These are phyloP conservation scores for Elymnias hypermnestra DNA, from an alignment of 1,140 invertebrate species.

Conservation along the genomic window DNA sequence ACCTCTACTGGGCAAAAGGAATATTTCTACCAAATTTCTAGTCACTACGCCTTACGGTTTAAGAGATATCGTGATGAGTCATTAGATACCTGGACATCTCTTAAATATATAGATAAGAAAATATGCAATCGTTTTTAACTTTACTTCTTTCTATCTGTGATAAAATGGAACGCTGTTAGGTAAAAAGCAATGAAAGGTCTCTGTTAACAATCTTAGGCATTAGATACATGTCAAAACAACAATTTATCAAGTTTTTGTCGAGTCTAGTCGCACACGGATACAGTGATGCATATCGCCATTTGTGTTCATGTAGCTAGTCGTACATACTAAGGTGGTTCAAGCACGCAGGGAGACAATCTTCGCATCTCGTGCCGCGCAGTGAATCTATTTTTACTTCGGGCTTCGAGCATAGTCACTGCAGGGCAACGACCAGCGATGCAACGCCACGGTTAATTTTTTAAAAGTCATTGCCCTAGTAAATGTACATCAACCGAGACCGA, in stretches of 20 bases:
- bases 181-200: constrained; percentile 9
- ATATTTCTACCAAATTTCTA: too few relatives aligned
- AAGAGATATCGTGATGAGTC: too few relatives aligned
- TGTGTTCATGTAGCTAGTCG: constrained; percentile 15
- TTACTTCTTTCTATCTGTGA: background rate
- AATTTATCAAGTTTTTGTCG: constrained; percentile 21
- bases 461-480: constrained; percentile 60
- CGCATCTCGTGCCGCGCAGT: constrained; percentile 24
- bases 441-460: constrained; percentile 53
- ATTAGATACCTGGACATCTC: too few relatives aligned
- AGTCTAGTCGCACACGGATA: constrained; percentile 11
- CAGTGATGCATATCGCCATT: constrained; percentile 22
- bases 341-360: constrained; percentile 22
- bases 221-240: constrained; percentile 14
- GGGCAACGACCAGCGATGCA: constrained; percentile 58
- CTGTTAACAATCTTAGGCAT: constrained; percentile 6
- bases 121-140: too few relatives aligned
- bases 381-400: constrained; percentile 60
- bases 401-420: constrained; percentile 38
- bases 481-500: constrained; percentile 19
- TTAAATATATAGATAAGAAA: too few relatives aligned
- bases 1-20: too few relatives aligned
- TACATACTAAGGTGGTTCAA: constrained; percentile 17
- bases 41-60: too few relatives aligned
- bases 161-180: background rate